Percentiles rank a stretch among this genome's conserved stretches.
Evolutionary conservation across 2,797 vertebrate genomes (phyloP).

Genomic region (Eulemur mongoz): DNA sequence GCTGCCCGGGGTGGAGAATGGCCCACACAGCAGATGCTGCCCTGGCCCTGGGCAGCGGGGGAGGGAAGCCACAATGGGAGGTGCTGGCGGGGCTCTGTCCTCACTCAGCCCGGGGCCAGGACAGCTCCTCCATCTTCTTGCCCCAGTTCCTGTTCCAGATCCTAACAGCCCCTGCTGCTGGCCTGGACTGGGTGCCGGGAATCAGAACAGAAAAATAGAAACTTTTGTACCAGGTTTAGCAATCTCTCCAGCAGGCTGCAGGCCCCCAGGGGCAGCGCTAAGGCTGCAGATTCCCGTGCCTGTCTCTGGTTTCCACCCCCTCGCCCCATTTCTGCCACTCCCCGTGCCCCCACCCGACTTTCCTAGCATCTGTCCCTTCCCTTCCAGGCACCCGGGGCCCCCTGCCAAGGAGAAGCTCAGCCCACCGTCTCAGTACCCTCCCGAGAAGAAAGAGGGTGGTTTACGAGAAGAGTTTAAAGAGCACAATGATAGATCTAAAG

Average conservation of each 20-base stretch:
- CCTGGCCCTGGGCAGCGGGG: neutral
- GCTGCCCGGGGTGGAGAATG: neutral
- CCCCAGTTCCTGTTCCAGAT: neutral
- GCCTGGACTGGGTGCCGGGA: neutral
- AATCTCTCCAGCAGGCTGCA: neutral
- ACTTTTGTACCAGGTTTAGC: neutral
- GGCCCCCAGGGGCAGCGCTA: neutral
- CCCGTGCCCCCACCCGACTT: neutral
- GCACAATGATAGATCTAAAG: neutral
- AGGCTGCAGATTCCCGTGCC: neutral
- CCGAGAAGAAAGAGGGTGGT: neutral
- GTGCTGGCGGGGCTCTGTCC: neutral
- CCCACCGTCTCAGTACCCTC: neutral
- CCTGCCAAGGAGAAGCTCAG: neutral
- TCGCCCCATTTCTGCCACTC: neutral
- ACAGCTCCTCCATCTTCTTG: slow-evolving; percentile 27
- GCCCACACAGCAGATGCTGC: neutral
- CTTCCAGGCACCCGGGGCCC: neutral
- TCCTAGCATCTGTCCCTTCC: neutral
- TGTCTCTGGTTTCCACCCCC: neutral
- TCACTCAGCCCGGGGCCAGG: neutral
- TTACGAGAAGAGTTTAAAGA: neutral
- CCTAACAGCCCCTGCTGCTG: neutral
- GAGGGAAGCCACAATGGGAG: neutral
- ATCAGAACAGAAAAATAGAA: neutral